Percentiles rank a stretch among this genome's conserved stretches.
Conservation (phyloP, 2,113 vertebrate species). For the Condylura cristata region DNA sequence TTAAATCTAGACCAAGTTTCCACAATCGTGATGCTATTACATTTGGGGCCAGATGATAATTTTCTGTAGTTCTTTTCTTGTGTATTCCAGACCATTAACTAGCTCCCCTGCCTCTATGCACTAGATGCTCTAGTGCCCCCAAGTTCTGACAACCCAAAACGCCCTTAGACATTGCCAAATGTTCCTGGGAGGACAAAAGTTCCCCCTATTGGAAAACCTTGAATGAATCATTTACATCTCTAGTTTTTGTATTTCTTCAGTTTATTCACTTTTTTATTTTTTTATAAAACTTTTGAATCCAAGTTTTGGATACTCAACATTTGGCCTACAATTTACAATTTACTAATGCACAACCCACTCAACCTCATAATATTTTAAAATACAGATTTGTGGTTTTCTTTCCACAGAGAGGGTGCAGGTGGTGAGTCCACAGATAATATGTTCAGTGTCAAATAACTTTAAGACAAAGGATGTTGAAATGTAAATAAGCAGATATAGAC, state of each 20-base stretch:
- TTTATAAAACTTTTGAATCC: neutral
- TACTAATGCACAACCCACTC: neutral
- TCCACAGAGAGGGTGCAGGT: neutral
- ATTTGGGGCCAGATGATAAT: neutral
- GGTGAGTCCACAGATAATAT: neutral
- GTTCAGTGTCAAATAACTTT: neutral
- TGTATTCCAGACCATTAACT: no score
- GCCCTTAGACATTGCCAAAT: neutral
- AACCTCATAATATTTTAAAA: neutral
- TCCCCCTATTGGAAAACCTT: neutral
- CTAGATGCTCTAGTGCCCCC: no score
- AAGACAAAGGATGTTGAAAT: neutral
- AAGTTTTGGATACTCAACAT: neutral
- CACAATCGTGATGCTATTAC: neutral
- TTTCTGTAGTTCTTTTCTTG: neutral
- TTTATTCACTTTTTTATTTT: neutral
- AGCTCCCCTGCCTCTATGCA: no score
- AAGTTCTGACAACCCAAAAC: neutral
- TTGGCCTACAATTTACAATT: neutral
- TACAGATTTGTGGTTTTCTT: neutral
- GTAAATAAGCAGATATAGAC: neutral
- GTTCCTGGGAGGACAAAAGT: neutral
- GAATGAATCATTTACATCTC: neutral
- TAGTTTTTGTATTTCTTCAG: neutral
- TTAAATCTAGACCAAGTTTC: neutral